These are phyloP conservation scores for Drosophila phalerata DNA, from an alignment of 2,888 invertebrate genomes.

Conservation along the genomic window DNA sequence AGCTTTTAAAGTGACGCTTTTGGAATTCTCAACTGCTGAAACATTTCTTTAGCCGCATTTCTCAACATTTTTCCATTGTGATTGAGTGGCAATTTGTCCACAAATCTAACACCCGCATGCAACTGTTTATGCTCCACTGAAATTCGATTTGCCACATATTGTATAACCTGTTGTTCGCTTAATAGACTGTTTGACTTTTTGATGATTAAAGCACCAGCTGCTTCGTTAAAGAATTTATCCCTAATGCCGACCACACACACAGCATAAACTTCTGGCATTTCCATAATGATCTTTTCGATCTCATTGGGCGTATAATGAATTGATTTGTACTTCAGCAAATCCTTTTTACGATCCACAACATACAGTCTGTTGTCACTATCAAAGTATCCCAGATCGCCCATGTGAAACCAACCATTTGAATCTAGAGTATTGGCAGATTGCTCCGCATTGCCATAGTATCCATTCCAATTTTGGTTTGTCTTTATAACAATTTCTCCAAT, in stretches of 20 bases:
- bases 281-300: conserved; percentile 67
- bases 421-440: conserved; percentile 60
- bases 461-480: conserved; percentile 59
- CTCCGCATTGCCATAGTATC: conserved; percentile 71
- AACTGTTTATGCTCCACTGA: conserved; percentile 61
- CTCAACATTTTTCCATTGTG: conserved; percentile 62
- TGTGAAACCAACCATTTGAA: conserved; percentile 72
- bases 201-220: conserved; percentile 74
- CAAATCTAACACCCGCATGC: conserved; percentile 71
- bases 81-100: conserved; percentile 66
- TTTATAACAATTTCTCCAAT: conserved; percentile 71
- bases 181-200: conserved; percentile 29
- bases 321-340: conserved; percentile 70
- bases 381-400: conserved; percentile 82
- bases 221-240: conserved; percentile 56
- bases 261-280: conserved; percentile 65
- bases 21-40: background rate
- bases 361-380: conserved; percentile 69
- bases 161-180: conserved; percentile 41
- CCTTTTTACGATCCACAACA: conserved; percentile 78
- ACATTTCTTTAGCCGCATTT: conserved; percentile 53
- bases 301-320: conserved; percentile 69
- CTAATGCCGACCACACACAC: conserved; percentile 75
- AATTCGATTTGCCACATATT: conserved; percentile 41
- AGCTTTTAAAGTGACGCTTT: conserved; percentile 31